These are phyloP conservation scores for Phoxinus phoxinus DNA, from an alignment of 2,113 vertebrate species.

Conservation along the genomic window DNA sequence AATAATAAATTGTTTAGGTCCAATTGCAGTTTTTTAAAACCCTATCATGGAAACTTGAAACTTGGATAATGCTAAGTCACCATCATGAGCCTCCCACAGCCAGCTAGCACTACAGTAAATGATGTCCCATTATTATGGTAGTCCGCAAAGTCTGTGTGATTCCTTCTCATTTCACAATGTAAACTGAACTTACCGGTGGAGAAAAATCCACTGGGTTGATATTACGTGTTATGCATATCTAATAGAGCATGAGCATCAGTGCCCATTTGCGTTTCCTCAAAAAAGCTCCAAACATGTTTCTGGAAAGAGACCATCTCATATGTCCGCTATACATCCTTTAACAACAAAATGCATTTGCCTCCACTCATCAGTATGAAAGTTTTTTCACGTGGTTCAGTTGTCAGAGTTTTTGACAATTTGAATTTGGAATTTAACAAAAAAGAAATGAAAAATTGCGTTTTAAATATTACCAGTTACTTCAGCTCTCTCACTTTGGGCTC, in stretches of 20 bases:
- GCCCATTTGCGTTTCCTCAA: not conserved
- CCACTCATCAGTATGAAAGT: constrained; percentile 73
- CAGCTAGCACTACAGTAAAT: not conserved
- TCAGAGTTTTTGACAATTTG: constrained; percentile 74
- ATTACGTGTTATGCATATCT: constrained; percentile 3
- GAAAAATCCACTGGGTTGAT: constrained; percentile 1
- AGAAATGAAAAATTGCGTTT: constrained; percentile 40
- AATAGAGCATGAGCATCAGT: constrained; percentile 28
- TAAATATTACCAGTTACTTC: constrained; percentile 72
- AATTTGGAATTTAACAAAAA: constrained; percentile 58
- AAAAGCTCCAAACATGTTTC: constrained; percentile 1
- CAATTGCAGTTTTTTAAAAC: constrained; percentile 13
- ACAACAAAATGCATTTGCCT: constrained; percentile 53
- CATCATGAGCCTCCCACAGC: constrained; percentile 17
- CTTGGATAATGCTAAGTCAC: constrained; percentile 41
- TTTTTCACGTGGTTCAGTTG: constrained; percentile 88
- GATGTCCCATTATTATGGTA: not conserved
- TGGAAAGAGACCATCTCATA: constrained; percentile 12
- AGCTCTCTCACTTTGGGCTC: constrained; percentile 85
- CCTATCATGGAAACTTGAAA: constrained; percentile 59
- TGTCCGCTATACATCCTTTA: constrained; percentile 10
- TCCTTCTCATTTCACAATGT: constrained; percentile 36
- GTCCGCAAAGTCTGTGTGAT: constrained; percentile 14
- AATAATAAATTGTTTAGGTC: constrained; percentile 1
- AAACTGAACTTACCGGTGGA: not conserved